phyloP scores from a whole-genome alignment of 2,888 invertebrate genomes.

The Sturmia bella region DNA sequence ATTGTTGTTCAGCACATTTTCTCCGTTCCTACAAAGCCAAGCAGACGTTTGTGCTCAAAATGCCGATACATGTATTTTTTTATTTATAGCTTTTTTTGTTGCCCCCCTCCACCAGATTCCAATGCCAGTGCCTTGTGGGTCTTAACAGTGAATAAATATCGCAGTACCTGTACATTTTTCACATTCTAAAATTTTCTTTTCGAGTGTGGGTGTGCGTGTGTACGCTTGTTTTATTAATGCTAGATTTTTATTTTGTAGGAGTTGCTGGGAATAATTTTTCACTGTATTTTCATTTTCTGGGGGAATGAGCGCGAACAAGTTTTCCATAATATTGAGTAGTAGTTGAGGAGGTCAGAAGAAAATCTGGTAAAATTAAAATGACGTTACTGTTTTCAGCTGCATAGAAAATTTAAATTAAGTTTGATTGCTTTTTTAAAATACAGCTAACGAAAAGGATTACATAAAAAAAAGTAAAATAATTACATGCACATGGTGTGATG shows the following conservation, averaged over 20 bases:
- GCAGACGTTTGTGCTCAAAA: too few species aligned
- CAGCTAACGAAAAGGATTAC: neutral
- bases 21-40: too few species aligned
- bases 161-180: too few species aligned
- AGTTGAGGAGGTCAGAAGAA: slow-evolving; percentile 35
- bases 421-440: neutral
- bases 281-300: neutral
- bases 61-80: too few species aligned
- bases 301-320: too few species aligned
- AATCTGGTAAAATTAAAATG: slow-evolving; percentile 35
- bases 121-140: too few species aligned
- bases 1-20: too few species aligned
- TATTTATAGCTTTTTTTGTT: too few species aligned
- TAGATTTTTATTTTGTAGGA: slow-evolving; percentile 37
- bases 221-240: neutral
- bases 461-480: slow-evolving; percentile 12
- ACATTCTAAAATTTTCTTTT: too few species aligned
- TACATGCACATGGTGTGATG: neutral
- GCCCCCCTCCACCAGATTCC: too few species aligned
- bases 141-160: too few species aligned
- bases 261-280: slow-evolving; percentile 5
- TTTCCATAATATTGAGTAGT: neutral
- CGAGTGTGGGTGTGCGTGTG: too few species aligned
- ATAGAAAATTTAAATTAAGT: slow-evolving; percentile 44
- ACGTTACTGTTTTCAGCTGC: slow-evolving; percentile 28